A percentile compares a stretch with the other conserved stretches of the same genome.
Evolutionary conservation across 2,113 vertebrate species (phyloP).

Genomic region (Mastomys coucha): DNA sequence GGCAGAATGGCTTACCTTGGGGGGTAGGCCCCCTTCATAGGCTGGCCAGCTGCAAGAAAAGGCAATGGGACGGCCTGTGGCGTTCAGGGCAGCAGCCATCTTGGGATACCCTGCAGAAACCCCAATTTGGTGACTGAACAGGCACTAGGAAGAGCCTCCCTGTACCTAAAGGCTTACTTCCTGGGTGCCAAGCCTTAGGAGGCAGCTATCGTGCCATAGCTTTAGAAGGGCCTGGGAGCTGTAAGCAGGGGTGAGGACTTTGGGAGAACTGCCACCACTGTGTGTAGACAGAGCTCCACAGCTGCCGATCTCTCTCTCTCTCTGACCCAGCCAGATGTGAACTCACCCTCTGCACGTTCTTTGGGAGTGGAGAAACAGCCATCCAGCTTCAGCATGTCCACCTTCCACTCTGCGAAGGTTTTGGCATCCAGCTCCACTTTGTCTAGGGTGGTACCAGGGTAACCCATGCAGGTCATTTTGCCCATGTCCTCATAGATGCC

Average conservation of each 20-base stretch:
- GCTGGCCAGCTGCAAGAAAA: slow-evolving; percentile 97
- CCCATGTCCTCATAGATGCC: slow-evolving; percentile 96
- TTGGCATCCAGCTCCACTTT: slow-evolving; percentile 89
- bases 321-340: rapidly evolving
- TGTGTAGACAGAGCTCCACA: not conserved
- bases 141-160: not conserved
- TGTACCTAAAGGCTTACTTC: not conserved
- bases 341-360: slow-evolving; percentile 90
- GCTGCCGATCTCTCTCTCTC: too few relatives aligned
- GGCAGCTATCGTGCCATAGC: not conserved
- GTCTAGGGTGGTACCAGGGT: slow-evolving; percentile 93
- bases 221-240: not conserved
- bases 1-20: slow-evolving; percentile 86
- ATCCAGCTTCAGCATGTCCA: slow-evolving; percentile 97
- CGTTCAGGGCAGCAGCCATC: slow-evolving; percentile 93
- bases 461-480: slow-evolving; percentile 91
- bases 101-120: slow-evolving; percentile 91
- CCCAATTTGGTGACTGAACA: slow-evolving; percentile 69
- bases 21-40: slow-evolving; percentile 94
- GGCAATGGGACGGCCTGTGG: slow-evolving; percentile 92
- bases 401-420: slow-evolving; percentile 95
- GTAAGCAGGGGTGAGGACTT: not conserved
- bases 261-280: not conserved
- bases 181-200: not conserved
- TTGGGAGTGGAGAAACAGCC: slow-evolving; percentile 92